phyloP scores from a whole-genome alignment of 2,113 vertebrate species.

The Mus pahari region DNA sequence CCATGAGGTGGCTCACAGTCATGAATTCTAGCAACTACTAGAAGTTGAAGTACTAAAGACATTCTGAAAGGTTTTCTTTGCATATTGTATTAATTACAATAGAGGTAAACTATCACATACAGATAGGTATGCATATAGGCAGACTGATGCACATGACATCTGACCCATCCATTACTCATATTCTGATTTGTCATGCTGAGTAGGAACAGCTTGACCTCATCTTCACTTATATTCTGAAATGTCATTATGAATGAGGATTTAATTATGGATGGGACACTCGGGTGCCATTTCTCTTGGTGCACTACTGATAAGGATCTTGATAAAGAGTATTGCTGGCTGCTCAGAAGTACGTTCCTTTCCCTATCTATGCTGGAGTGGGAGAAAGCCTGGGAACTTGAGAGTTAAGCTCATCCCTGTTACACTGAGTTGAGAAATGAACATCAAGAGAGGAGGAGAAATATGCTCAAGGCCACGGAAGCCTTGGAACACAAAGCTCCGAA shows the following conservation, averaged over 20 bases:
- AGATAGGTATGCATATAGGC: background rate
- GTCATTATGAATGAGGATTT: background rate
- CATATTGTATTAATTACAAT: background rate
- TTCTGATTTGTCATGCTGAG: too few relatives aligned
- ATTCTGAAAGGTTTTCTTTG: background rate
- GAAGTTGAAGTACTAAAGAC: background rate
- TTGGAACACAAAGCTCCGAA: background rate
- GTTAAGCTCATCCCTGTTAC: rapidly evolving
- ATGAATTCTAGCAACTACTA: background rate
- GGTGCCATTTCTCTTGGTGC: background rate
- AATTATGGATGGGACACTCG: background rate
- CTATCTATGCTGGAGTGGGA: rapidly evolving
- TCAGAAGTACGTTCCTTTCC: too few relatives aligned
- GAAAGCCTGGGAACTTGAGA: rapidly evolving
- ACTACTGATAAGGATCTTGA: background rate
- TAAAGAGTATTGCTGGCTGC: rapidly evolving
- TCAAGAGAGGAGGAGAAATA: background rate
- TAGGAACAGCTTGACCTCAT: background rate
- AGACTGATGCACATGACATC: background rate
- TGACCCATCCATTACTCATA: background rate
- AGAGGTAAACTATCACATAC: background rate
- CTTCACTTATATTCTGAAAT: background rate
- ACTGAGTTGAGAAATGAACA: background rate
- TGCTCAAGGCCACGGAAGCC: background rate
- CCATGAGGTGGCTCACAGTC: background rate